Conservation (phyloP, 2,888 invertebrate genomes). For the Schizaphis graminum region DNA sequence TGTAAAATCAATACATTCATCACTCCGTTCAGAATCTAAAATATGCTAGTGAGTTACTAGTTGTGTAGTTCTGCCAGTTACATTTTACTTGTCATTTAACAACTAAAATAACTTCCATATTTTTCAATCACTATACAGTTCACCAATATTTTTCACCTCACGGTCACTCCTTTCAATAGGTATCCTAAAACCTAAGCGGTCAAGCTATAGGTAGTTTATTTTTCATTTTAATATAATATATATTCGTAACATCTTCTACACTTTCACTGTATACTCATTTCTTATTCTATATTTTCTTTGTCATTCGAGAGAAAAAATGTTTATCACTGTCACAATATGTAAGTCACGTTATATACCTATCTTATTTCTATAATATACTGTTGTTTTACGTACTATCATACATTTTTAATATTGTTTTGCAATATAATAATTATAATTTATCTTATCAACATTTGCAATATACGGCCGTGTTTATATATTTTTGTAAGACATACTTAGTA, state of each 20-base stretch:
- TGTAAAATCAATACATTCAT: too few species aligned
- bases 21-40: too few species aligned
- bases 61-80: not conserved
- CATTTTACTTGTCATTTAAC: not conserved
- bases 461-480: not conserved
- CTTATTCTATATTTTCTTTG: slow-evolving; percentile 31
- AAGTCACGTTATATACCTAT: not conserved
- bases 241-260: slow-evolving; percentile 29
- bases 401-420: not conserved
- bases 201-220: not conserved
- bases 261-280: slow-evolving; percentile 29
- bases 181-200: not conserved
- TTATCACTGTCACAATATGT: not conserved
- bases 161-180: slow-evolving; percentile 32
- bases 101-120: not conserved
- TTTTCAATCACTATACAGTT: not conserved
- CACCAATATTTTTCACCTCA: slow-evolving; percentile 30
- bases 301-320: slow-evolving; percentile 10
- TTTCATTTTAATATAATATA: slow-evolving; percentile 21
- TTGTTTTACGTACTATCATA: not conserved
- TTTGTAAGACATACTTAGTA: not conserved
- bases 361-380: not conserved
- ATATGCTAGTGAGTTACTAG: too few species aligned
- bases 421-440: not conserved
- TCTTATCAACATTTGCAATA: not conserved